These are phyloP conservation scores for Nemurella pictetii DNA, from an alignment of 2,888 invertebrate genomes.

Conservation along the genomic window DNA sequence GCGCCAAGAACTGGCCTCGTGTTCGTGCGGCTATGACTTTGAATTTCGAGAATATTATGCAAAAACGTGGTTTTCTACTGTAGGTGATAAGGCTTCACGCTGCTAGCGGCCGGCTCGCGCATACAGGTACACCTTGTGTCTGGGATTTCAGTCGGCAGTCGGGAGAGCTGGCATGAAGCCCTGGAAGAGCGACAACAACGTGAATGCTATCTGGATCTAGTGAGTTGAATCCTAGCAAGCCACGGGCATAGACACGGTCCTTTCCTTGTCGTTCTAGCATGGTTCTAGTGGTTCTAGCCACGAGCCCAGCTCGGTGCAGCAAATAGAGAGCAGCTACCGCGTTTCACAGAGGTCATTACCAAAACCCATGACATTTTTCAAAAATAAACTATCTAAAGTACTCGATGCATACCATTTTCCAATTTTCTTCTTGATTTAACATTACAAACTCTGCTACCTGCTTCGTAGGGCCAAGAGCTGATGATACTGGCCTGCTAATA, in stretches of 20 bases:
- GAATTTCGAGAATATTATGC: background rate
- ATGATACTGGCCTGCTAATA: too few species aligned
- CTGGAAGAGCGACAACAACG: constrained; percentile 25
- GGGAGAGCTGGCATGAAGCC: constrained; percentile 23
- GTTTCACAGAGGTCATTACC: background rate
- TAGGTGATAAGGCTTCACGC: background rate
- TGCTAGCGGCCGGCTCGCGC: background rate
- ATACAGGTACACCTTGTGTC: background rate
- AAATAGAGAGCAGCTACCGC: background rate
- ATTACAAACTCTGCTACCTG: too few species aligned
- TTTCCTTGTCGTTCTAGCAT: background rate
- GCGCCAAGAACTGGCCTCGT: background rate
- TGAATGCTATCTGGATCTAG: background rate
- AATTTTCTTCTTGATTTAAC: too few species aligned
- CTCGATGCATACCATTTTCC: too few species aligned
- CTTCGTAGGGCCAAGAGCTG: too few species aligned
- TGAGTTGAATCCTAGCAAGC: background rate
- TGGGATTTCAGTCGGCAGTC: background rate
- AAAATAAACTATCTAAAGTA: too few species aligned
- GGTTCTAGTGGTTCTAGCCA: too few species aligned
- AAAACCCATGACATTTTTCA: too few species aligned
- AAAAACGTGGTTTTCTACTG: background rate
- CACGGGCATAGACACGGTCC: too few species aligned
- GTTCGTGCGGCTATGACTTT: background rate
- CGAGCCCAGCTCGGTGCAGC: background rate